Conservation (phyloP, 2,888 invertebrate species). For the Bellardia pandia region DNA sequence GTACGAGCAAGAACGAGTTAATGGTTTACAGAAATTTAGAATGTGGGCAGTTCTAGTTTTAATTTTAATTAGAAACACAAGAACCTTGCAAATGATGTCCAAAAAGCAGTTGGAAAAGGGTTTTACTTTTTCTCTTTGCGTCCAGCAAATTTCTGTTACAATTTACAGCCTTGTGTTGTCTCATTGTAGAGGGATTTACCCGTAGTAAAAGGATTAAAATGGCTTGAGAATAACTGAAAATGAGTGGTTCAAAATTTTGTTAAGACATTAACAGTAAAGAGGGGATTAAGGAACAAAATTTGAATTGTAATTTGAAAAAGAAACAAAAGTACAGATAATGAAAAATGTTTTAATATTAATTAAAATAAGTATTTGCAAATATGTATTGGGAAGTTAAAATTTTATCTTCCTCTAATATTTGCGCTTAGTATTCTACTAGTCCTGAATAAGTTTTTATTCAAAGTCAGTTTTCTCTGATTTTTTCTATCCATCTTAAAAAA, state of each 20-base stretch:
- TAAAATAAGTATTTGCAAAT: no score
- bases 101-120: constrained; percentile 45
- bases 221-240: constrained; percentile 1
- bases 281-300: constrained; percentile 16
- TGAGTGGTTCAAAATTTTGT: constrained; percentile 55
- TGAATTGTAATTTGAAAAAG: background rate
- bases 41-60: constrained; percentile 75
- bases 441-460: no score
- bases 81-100: constrained; percentile 52
- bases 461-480: no score
- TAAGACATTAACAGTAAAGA: constrained; percentile 33
- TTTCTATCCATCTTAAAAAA: no score
- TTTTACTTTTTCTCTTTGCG: background rate
- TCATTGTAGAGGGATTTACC: background rate
- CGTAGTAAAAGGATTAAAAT: constrained; percentile 31
- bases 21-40: no score
- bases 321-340: background rate
- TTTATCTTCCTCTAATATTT: no score
- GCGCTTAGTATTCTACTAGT: no score
- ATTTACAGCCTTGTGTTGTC: background rate
- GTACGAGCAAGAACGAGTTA: constrained; percentile 21
- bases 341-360: no score
- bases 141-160: background rate
- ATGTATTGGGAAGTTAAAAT: no score
- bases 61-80: constrained; percentile 77